Base-by-base conservation (phyloP, 2,888 invertebrate genomes). In the Patella pellucida region DNA sequence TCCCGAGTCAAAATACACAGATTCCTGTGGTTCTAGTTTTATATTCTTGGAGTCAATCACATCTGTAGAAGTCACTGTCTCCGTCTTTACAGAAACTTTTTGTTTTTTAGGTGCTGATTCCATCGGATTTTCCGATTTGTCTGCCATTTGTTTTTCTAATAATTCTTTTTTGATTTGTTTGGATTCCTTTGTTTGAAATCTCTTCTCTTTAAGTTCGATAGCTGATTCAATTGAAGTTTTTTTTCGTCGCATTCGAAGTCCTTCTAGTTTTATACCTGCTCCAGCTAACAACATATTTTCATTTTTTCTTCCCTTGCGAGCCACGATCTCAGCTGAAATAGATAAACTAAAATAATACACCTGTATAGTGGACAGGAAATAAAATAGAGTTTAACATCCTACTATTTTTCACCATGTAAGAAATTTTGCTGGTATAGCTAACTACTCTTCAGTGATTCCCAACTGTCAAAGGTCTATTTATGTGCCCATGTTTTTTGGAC, bases 171-270 rank as follows among this genome's bases (percentile, higher is more conserved):
- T 41, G 41, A 41, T 41, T 41, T 41, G 41, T 41, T 41, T 41
- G 41, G 41, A 41, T 41, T 41, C 41, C 41, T 41, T 41, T 41
- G 41, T 41, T 41, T 41, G 41, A 19, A 62, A 82, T 77, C 90
- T 81, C 76, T 88, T 90, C 52, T 88, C 90, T 79, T 90, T 90
- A 7, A 90, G 82, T 76, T 90, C 89, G 76, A 89, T 88, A 11
- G 90, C 91, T 52, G 90, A 89, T 78, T 88, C 85, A 27, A 90
- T 85, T 5, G 89, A 85, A 19, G 86, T 82, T 70, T 85, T 85
- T 15, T 85, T 84, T 19, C 83, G 75, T n/a, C 87, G 77, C 52
- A 83, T 82, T 67, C 86, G 81, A 50, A 86, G 77, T n/a, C 85
- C 83, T 69, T 85, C 85, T 12, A 74, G 51, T 51, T 54, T 71